Evolutionary conservation across 2,113 vertebrate genomes (phyloP), one percentile per base, ranked within the genome.

Genomic region (Corapipo altera): DNA sequence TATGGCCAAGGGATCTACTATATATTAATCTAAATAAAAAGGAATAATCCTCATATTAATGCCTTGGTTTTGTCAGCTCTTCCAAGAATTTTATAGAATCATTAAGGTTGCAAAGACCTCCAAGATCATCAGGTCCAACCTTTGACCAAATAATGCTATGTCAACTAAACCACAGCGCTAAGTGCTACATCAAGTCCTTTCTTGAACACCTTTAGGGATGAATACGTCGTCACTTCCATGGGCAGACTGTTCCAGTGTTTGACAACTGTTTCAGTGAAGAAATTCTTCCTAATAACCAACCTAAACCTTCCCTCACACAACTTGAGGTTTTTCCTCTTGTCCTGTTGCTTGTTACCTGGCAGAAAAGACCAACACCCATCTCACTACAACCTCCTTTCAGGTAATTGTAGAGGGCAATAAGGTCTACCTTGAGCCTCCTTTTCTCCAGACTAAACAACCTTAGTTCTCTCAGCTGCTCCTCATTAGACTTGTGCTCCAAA

Each of bases 361-460:
- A 52, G 27, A 59, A 74, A 51, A 44, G 52, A 44, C 15, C 0
- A 0, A 51, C 14, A 24, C 3, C 9, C 9, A 27, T 18, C 12
- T 37, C 12, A 15, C 44, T 20, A 4, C 15, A 4, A 1, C 8
- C 23, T 44, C 15, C 23, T 59, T 52, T 44, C 52, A 44, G 22
- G 23, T 2, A 2, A 7, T 5, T n/a, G 12, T 8, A 44, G 44
- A 59, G 8, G 44, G 33, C 2, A 2, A 30, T 13, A 20, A 67
- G 3, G 10, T 24, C 12, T 8, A 2, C 11, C 5, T 23, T 11
- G 5, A 44, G 23, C 26, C 18, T 39, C 27, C 15, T 81, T 19
- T 73, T 16, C 37, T 59, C 15, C 27, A 74, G 37, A 1, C 6
- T 23, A 6, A 65, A 12, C 8, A 41, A 6, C 6, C 21, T 10